Base-by-base conservation (phyloP, 2,797 vertebrate species). In the Notolabrus celidotus region DNA sequence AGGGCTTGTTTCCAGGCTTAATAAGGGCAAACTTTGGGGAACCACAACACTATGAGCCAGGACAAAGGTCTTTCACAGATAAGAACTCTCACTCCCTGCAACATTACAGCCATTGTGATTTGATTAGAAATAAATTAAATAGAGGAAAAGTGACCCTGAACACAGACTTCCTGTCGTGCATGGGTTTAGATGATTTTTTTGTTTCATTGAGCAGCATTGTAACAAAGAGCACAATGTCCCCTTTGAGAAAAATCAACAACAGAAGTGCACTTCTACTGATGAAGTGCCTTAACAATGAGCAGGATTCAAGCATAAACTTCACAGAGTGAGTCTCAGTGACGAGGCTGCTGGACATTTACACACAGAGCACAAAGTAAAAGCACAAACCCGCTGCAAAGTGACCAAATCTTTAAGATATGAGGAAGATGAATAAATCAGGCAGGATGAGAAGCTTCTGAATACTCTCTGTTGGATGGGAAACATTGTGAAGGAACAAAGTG, bases 1-100 rank as follows among this genome's bases (percentile, higher is more conserved):
- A 45, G 23, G 25, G 6, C 3, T 65, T 73, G 63, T 83, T 79
- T 47, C 84, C 84, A 83, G 54, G 5, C 81, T 85, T 69, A 85
- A 86, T 80, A 85, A 74, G 83, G 82, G 47, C 52, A 84, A 41
- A 43, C 33, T 20, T 60, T 38, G 33, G 17, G 19, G 25, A 67
- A 67, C 53, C 66, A n/a, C 42, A 68, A 70, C 66, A 68, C 64
- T 62, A n/a, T 41, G 52, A 68, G 52, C 34, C 68, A 66, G 78
- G 38, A 79, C 54, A 59, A 63, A 74, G 33, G 59, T 45, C 67
- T 68, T 60, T 67, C 50, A 62, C 22, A 77, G 80, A 79, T 70
- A 79, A 83, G 78, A 77, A 43, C n/a, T 62, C 7, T 25, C 51
- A 33, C 50, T 33, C 0, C 29, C 39, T 22, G 36, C 52, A 67